Evolutionary conservation across 1,140 invertebrate species (phyloP).

Genomic region (Idris sp.): DNA sequence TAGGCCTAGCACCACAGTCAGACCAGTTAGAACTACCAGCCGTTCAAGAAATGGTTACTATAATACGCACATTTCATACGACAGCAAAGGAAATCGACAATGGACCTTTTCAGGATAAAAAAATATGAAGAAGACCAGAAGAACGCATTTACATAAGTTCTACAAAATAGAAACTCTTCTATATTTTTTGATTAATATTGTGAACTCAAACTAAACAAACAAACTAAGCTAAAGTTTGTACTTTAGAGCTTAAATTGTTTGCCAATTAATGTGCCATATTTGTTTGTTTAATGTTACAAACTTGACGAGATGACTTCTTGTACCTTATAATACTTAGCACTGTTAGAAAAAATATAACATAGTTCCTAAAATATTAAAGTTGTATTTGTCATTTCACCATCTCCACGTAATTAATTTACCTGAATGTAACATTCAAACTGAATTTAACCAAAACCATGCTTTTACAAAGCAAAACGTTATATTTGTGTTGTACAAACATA

Average conservation of each 20-base stretch:
- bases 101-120: slow-evolving; percentile 69
- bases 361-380: slow-evolving; percentile 10
- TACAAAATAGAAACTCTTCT: no score
- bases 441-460: no score
- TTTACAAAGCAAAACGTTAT: no score
- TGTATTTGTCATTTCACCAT: slow-evolving; percentile 14
- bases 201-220: no score
- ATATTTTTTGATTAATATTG: no score
- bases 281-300: neutral
- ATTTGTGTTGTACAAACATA: no score
- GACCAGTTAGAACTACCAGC: slow-evolving; percentile 12
- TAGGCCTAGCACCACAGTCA: slow-evolving; percentile 54
- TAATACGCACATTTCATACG: slow-evolving; percentile 64
- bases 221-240: no score
- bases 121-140: no score
- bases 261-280: slow-evolving; percentile 20
- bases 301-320: slow-evolving; percentile 10
- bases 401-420: slow-evolving; percentile 3
- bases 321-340: slow-evolving; percentile 20
- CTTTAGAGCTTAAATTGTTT: neutral
- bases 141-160: no score
- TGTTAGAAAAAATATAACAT: slow-evolving; percentile 11
- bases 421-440: no score
- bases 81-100: slow-evolving; percentile 67
- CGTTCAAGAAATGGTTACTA: slow-evolving; percentile 63